These are phyloP conservation scores for Oedothorax gibbosus DNA, from an alignment of 1,140 invertebrate species.

Conservation along the genomic window DNA sequence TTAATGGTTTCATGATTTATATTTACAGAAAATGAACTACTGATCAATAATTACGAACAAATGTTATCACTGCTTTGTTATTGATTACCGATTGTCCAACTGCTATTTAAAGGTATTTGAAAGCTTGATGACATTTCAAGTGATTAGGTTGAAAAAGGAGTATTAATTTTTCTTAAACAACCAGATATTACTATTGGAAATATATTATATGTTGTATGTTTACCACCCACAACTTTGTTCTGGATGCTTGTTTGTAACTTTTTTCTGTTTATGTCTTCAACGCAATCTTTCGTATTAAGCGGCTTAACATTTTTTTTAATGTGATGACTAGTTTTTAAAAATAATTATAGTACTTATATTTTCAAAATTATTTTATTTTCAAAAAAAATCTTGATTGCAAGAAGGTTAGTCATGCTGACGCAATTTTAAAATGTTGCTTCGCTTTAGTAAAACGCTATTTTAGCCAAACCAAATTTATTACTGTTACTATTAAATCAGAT, in stretches of 20 bases:
- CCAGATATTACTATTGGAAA: conserved; percentile 24
- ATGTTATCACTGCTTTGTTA: conserved; percentile 26
- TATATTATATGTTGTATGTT: conserved; percentile 1
- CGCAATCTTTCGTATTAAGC: too few species aligned
- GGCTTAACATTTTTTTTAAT: too few species aligned
- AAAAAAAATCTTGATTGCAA: too few species aligned
- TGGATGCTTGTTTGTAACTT: background rate
- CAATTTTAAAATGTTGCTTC: too few species aligned
- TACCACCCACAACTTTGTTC: conserved; percentile 16
- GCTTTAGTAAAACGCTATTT: too few species aligned
- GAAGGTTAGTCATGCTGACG: too few species aligned
- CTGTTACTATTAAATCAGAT: too few species aligned
- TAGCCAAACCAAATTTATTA: too few species aligned
- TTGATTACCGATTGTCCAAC: conserved; percentile 30
- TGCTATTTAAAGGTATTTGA: conserved; percentile 36
- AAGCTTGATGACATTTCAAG: conserved; percentile 20
- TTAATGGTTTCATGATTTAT: conserved; percentile 33
- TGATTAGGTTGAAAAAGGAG: conserved; percentile 10
- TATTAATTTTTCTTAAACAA: conserved; percentile 40
- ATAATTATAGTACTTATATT: too few species aligned
- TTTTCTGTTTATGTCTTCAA: too few species aligned
- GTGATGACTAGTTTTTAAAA: too few species aligned
- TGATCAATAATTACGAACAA: conserved; percentile 28
- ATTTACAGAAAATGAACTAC: conserved; percentile 16
- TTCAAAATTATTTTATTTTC: too few species aligned